phyloP scores from a whole-genome alignment of 2,888 invertebrate genomes.

The Thera britannica region DNA sequence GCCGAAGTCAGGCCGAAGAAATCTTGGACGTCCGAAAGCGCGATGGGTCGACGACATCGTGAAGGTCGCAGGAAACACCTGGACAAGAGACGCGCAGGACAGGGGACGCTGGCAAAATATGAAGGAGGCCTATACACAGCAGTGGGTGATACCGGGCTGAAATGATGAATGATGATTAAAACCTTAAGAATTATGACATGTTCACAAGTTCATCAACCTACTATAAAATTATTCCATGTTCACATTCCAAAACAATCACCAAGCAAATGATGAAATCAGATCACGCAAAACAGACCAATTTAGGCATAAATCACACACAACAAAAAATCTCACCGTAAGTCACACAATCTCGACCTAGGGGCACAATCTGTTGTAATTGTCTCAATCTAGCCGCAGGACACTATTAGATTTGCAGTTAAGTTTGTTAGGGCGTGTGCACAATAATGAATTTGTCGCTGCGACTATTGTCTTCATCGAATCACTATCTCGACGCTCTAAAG shows the following conservation, averaged over 20 bases:
- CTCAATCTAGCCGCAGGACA: slow-evolving; percentile 70
- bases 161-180: too few relatives aligned
- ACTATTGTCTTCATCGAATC: not conserved
- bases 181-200: too few relatives aligned
- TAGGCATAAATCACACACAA: slow-evolving; percentile 62
- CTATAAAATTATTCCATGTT: not conserved
- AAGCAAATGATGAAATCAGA: slow-evolving; percentile 40
- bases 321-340: slow-evolving; percentile 41
- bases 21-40: too few relatives aligned
- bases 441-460: slow-evolving; percentile 36
- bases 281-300: slow-evolving; percentile 59
- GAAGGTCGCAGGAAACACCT: too few relatives aligned
- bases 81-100: too few relatives aligned
- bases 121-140: too few relatives aligned
- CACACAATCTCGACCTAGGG: slow-evolving; percentile 62
- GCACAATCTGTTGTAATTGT: slow-evolving; percentile 76
- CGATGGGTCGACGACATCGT: too few relatives aligned
- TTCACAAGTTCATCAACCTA: too few relatives aligned
- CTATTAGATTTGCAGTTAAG: slow-evolving; percentile 67
- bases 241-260: not conserved
- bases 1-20: too few relatives aligned
- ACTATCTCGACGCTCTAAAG: too few relatives aligned
- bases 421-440: slow-evolving; percentile 51
- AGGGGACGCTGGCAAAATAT: too few relatives aligned
- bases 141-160: too few relatives aligned